Percentiles rank a stretch among this genome's conserved stretches.
phyloP scores from a whole-genome alignment of 2,888 invertebrate species.

The Cosmia trapezina region DNA sequence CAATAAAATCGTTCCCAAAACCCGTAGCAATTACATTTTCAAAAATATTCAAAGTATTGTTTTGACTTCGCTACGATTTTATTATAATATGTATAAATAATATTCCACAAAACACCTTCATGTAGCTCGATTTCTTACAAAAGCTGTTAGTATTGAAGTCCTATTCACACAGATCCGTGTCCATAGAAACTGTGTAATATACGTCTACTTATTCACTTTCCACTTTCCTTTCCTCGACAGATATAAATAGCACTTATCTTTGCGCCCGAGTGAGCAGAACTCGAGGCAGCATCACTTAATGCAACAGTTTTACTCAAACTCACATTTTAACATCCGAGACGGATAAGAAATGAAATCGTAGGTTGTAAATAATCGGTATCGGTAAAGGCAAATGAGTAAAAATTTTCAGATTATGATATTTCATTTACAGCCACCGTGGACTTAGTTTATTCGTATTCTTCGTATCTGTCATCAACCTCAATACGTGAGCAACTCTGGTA shows the following conservation, averaged over 20 bases:
- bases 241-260: constrained; percentile 57
- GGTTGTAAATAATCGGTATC: constrained; percentile 2
- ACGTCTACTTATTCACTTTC: constrained; percentile 43
- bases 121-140: neutral
- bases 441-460: neutral
- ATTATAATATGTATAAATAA: no score
- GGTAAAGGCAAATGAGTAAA: neutral
- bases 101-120: neutral
- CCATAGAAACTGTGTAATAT: constrained; percentile 32
- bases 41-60: no score
- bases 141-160: constrained; percentile 1
- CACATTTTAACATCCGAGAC: constrained; percentile 33
- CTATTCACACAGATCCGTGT: constrained; percentile 12
- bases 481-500: neutral
- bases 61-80: no score
- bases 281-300: constrained; percentile 34
- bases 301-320: constrained; percentile 44
- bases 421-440: neutral
- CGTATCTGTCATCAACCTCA: neutral
- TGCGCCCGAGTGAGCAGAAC: constrained; percentile 35
- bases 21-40: no score
- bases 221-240: constrained; percentile 29
- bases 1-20: no score
- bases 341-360: constrained; percentile 12
- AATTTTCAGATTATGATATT: neutral